Conservation (phyloP, 2,888 invertebrate genomes). For the Mycogona germanica region DNA sequence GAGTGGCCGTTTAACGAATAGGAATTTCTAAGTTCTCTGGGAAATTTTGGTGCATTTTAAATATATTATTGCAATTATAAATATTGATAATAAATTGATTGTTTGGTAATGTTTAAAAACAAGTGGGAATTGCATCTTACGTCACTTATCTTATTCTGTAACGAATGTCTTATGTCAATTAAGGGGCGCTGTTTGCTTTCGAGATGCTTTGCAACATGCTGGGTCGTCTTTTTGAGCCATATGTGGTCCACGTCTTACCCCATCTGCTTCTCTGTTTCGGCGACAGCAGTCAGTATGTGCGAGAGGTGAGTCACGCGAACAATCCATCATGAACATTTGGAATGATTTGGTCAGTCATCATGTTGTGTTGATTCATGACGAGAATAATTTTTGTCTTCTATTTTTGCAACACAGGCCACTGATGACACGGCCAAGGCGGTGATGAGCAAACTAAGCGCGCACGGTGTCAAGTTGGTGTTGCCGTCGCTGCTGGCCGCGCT, state of each 20-base stretch:
- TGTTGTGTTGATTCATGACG: neutral
- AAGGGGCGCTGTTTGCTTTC: slow-evolving; percentile 91
- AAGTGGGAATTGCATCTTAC: neutral
- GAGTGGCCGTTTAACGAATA: too few species aligned
- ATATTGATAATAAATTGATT: neutral
- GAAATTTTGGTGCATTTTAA: too few species aligned
- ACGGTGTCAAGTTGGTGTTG: slow-evolving; percentile 93
- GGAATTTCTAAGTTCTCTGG: too few species aligned
- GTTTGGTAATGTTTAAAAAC: neutral
- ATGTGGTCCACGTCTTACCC: slow-evolving; percentile 93
- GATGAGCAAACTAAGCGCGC: slow-evolving; percentile 79
- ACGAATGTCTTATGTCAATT: slow-evolving; percentile 39
- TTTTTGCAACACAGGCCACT: slow-evolving; percentile 48
- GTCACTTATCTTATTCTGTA: neutral
- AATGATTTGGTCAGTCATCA: slow-evolving; percentile 8
- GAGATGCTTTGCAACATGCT: slow-evolving; percentile 92
- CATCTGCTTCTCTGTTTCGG: slow-evolving; percentile 91
- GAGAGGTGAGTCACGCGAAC: slow-evolving; percentile 54
- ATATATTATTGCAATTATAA: neutral
- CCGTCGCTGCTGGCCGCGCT: slow-evolving; percentile 85
- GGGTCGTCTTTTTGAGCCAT: slow-evolving; percentile 95
- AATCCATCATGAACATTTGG: too few species aligned
- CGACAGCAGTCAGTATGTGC: slow-evolving; percentile 83
- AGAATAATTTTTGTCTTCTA: slow-evolving; percentile 4
- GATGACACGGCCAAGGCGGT: slow-evolving; percentile 94